Percentiles rank a stretch among this genome's conserved stretches.
These are phyloP conservation scores for Channa striata DNA, from an alignment of 2,797 vertebrate species.

Conservation along the genomic window DNA sequence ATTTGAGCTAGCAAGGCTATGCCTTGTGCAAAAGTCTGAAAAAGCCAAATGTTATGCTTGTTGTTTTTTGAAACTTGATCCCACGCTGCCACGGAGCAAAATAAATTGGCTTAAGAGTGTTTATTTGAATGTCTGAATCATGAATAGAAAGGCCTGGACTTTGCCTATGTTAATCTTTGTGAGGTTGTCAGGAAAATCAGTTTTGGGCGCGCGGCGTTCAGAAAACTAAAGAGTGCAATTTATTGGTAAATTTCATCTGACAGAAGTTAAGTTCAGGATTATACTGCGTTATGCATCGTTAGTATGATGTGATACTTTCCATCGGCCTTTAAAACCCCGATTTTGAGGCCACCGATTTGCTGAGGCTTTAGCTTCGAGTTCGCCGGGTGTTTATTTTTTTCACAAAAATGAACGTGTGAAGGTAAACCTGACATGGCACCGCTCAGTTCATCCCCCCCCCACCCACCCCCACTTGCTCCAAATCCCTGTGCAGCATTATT, in stretches of 20 bases:
- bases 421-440: conserved; percentile 42
- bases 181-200: neutral
- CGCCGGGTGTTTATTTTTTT: neutral
- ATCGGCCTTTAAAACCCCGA: neutral
- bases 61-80: neutral
- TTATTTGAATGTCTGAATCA: neutral
- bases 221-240: neutral
- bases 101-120: neutral
- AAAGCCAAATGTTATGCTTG: neutral
- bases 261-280: neutral
- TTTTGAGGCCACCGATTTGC: neutral
- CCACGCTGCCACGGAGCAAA: neutral
- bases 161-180: neutral
- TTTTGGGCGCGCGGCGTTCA: neutral
- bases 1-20: neutral
- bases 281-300: neutral
- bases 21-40: neutral
- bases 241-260: neutral
- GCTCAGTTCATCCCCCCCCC: neutral
- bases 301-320: neutral
- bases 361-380: neutral
- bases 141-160: neutral
- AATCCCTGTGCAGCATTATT: conserved; percentile 1
- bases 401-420: conserved; percentile 5
- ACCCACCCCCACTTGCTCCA: neutral